phyloP scores from a whole-genome alignment of 1,140 invertebrate species.

The Riptortus pedestris region DNA sequence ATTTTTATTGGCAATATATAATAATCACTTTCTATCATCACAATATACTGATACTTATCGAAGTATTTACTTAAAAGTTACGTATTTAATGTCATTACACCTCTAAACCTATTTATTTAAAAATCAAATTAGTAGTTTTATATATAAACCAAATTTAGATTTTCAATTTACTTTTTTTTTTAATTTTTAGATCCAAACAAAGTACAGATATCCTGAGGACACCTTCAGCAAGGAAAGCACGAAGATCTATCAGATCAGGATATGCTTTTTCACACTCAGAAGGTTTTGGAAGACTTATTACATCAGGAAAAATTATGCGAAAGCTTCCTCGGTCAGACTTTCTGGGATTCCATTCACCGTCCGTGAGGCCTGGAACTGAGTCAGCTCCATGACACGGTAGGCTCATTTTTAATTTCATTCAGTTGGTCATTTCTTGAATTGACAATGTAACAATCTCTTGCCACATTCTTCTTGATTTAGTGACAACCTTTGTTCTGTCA shows the following conservation, averaged over 20 bases:
- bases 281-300: conserved; percentile 91
- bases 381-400: conserved; percentile 23
- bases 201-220: conserved; percentile 69
- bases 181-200: conserved; percentile 46
- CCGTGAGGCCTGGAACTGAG: conserved; percentile 4
- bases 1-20: too few species aligned
- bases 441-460: neutral
- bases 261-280: conserved; percentile 93
- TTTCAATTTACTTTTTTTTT: neutral
- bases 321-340: conserved; percentile 53
- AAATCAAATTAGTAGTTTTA: too few species aligned
- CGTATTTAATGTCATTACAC: too few species aligned
- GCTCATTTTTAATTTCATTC: neutral
- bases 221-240: conserved; percentile 70
- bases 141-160: too few species aligned
- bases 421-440: too few species aligned
- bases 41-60: neutral
- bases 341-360: conserved; percentile 22
- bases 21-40: too few species aligned
- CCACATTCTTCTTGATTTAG: neutral
- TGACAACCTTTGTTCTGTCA: neutral
- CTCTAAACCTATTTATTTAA: too few species aligned
- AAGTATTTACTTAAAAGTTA: too few species aligned
- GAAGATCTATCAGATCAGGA: conserved; percentile 85
- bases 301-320: conserved; percentile 94